A percentile compares a stretch with the other conserved stretches of the same genome.
Evolutionary conservation across 1,140 invertebrate genomes (phyloP).

Genomic region (Berghia stephanieae): DNA sequence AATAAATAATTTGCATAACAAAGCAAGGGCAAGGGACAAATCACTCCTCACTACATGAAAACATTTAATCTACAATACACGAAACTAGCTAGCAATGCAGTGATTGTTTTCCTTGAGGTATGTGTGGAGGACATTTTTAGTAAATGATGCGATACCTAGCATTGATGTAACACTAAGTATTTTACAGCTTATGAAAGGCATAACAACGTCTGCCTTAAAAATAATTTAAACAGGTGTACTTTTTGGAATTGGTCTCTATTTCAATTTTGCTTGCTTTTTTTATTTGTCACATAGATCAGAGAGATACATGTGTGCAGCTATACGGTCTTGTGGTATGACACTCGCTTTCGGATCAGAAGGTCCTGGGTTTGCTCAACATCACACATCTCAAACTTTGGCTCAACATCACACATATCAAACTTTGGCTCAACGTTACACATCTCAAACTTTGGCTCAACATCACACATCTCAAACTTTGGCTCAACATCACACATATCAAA

Average conservation of each 20-base stretch:
- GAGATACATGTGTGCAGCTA: constrained; percentile 32
- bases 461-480: not conserved
- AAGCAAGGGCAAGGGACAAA: constrained; percentile 52
- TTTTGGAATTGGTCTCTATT: not conserved
- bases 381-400: not conserved
- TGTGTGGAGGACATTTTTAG: constrained; percentile 45
- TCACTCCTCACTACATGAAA: too few relatives aligned
- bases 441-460: not conserved
- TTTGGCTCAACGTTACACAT: not conserved
- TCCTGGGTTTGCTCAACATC: not conserved
- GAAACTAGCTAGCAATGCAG: constrained; percentile 57
- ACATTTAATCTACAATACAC: too few relatives aligned
- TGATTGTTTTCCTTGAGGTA: constrained; percentile 50
- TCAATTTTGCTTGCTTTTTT: not conserved
- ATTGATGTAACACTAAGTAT: too few relatives aligned
- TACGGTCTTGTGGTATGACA: constrained; percentile 20
- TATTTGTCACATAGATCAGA: constrained; percentile 40
- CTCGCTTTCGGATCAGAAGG: not conserved
- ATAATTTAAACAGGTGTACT: too few relatives aligned
- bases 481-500: not conserved
- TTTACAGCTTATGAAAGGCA: too few relatives aligned
- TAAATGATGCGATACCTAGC: too few relatives aligned
- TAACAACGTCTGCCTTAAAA: too few relatives aligned
- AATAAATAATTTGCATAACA: constrained; percentile 52
- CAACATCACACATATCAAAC: not conserved